Percentiles rank a stretch among this genome's conserved stretches.
Evolutionary conservation across 2,888 invertebrate genomes (phyloP).

Genomic region (Tetramorium bicarinatum): DNA sequence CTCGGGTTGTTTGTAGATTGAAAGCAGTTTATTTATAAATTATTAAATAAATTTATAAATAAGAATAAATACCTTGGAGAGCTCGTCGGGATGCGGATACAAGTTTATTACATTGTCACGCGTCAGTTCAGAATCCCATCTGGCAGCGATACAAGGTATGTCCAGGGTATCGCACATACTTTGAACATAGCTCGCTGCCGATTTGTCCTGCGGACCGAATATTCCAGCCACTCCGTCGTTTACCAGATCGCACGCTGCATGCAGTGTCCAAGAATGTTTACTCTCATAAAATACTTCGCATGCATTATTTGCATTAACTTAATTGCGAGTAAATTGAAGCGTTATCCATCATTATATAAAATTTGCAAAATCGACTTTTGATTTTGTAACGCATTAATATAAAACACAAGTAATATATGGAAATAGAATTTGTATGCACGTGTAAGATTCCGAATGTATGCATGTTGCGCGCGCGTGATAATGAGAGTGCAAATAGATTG

Average conservation of each 20-base stretch:
- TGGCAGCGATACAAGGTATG: conserved; percentile 93
- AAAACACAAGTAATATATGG: neutral
- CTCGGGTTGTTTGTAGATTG: neutral
- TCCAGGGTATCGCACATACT: conserved; percentile 93
- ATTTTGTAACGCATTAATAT: neutral
- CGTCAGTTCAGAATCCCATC: conserved; percentile 89
- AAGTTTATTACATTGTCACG: conserved; percentile 90
- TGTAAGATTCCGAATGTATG: neutral
- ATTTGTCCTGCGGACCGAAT: conserved; percentile 92
- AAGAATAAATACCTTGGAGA: conserved; percentile 86
- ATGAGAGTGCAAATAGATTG: neutral
- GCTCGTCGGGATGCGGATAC: conserved; percentile 90
- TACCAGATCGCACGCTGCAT: conserved; percentile 88
- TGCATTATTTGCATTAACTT: neutral
- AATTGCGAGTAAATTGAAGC: neutral
- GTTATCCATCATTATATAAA: neutral
- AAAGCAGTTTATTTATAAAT: conserved; percentile 72
- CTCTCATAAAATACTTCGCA: neutral
- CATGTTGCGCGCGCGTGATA: neutral
- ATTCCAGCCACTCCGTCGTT: conserved; percentile 91
- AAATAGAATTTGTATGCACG: neutral
- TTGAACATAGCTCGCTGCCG: conserved; percentile 91
- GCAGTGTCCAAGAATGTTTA: neutral
- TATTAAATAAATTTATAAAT: neutral
- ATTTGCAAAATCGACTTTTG: neutral